A percentile compares a stretch with the other conserved stretches of the same genome.
phyloP scores from a whole-genome alignment of 1,140 invertebrate species.

The Hyphantria cunea region DNA sequence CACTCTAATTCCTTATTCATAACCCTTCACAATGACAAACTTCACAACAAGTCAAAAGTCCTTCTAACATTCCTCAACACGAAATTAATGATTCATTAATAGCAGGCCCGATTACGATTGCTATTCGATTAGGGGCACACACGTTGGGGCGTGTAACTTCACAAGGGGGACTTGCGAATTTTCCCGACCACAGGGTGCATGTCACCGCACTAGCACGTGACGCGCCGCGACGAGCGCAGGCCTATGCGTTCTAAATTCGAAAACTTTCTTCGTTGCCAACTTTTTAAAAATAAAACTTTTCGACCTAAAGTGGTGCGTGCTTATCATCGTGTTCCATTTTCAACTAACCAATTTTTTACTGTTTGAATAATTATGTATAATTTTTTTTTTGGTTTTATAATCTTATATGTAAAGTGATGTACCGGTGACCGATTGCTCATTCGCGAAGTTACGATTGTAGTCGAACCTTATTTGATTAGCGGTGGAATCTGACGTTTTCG shows the following conservation, averaged over 20 bases:
- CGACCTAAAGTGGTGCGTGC: no score
- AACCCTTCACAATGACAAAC: conserved; percentile 3
- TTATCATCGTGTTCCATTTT: no score
- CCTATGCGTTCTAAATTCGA: conserved; percentile 59
- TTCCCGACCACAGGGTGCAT: conserved; percentile 64
- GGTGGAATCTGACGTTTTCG: conserved; percentile 65
- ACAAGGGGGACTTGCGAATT: conserved; percentile 62
- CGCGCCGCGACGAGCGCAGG: conserved; percentile 68
- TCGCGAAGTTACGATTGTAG: conserved; percentile 53
- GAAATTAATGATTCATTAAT: conserved; percentile 75
- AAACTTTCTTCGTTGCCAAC: conserved; percentile 21
- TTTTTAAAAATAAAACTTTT: conserved; percentile 19
- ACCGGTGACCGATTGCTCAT: conserved; percentile 59
- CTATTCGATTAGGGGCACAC: conserved; percentile 57
- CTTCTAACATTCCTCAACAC: conserved; percentile 36
- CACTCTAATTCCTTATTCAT: not conserved
- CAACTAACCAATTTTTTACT: no score
- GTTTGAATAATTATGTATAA: no score
- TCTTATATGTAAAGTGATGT: conserved; percentile 38
- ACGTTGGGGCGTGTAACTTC: conserved; percentile 41
- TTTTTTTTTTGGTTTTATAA: conserved; percentile 7
- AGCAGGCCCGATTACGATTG: conserved; percentile 53
- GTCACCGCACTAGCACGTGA: conserved; percentile 69
- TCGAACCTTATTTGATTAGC: conserved; percentile 66
- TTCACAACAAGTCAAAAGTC: conserved; percentile 45